phyloP scores from a whole-genome alignment of 2,797 vertebrate genomes.

The Nyctibius grandis region DNA sequence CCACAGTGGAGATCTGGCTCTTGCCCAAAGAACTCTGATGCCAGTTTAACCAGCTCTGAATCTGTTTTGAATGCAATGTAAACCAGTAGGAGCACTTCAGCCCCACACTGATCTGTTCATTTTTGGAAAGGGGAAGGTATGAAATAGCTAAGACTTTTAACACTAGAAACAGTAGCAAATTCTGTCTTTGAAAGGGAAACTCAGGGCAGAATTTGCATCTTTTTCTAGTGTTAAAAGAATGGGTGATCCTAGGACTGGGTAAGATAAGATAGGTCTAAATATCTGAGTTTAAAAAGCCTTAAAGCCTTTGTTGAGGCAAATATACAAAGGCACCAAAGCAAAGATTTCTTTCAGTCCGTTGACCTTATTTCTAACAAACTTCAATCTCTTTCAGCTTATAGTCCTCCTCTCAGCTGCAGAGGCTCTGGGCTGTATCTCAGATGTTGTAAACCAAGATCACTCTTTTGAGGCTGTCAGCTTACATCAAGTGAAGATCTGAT shows the following conservation, averaged over 20 bases:
- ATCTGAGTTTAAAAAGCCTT: neutral
- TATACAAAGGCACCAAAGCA: neutral
- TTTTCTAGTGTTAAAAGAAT: too few relatives aligned
- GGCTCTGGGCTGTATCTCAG: neutral
- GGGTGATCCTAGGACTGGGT: neutral
- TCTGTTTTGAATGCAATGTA: neutral
- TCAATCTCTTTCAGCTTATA: neutral
- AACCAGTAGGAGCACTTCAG: neutral
- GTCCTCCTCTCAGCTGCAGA: neutral
- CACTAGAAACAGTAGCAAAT: neutral
- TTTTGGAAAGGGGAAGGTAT: neutral
- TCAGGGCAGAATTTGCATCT: too few relatives aligned
- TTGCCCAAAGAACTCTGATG: neutral
- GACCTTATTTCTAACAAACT: neutral
- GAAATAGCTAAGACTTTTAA: neutral
- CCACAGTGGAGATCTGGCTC: neutral
- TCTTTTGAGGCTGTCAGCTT: neutral
- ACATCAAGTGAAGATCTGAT: neutral
- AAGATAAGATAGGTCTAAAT: neutral
- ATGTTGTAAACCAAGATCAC: neutral
- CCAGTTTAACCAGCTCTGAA: neutral
- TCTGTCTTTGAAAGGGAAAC: neutral
- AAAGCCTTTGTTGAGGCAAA: neutral
- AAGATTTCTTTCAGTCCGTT: neutral
- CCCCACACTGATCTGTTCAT: neutral